Evolutionary conservation across 2,113 vertebrate species (phyloP).

Genomic region (Typhlomys cinereus): DNA sequence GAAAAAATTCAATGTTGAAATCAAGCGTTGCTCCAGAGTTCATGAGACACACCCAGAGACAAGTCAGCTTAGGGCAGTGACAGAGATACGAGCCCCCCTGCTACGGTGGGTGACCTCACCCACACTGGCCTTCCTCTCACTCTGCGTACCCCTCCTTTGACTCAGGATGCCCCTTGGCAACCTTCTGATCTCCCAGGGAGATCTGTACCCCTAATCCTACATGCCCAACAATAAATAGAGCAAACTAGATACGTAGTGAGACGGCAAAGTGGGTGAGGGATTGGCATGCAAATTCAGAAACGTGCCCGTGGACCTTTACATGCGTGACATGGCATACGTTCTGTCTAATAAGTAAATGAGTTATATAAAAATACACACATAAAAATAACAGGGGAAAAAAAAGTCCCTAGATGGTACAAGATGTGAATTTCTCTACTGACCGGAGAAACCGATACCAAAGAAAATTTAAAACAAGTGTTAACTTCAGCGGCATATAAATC

Average conservation of each 20-base stretch:
- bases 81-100: not conserved
- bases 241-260: too few relatives aligned
- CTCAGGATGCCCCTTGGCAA: not conserved
- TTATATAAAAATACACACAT: not conserved
- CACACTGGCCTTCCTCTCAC: not conserved
- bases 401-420: not conserved
- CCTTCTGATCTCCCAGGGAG: too few relatives aligned
- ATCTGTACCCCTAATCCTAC: too few relatives aligned
- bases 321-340: too few relatives aligned
- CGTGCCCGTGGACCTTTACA: too few relatives aligned
- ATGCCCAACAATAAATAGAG: too few relatives aligned
- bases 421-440: not conserved
- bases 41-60: not conserved
- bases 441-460: not conserved
- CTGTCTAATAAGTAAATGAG: not conserved
- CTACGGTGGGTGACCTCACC: not conserved
- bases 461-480: not conserved
- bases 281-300: too few relatives aligned
- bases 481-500: not conserved
- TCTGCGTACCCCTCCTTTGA: not conserved
- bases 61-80: fast-evolving
- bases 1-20: not conserved
- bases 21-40: not conserved
- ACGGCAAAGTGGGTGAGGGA: too few relatives aligned
- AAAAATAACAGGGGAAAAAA: not conserved